Evolutionary conservation across 2,888 invertebrate species (phyloP).

Genomic region (Caenorhabditis sinica): DNA sequence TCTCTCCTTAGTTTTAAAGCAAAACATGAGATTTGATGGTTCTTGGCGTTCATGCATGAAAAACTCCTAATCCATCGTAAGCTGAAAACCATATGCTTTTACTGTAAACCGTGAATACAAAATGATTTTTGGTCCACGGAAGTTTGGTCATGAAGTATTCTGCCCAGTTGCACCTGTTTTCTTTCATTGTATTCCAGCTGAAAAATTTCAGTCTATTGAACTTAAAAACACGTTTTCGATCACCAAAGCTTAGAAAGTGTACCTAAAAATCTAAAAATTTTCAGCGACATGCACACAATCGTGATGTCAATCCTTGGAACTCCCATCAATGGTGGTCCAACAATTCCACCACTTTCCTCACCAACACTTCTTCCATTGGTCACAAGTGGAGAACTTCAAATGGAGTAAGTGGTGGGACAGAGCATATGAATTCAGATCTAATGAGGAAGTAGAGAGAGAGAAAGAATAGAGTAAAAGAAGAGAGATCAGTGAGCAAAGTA

Average conservation of each 20-base stretch:
- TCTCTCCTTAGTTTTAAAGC: too few species aligned
- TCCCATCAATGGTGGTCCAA: conserved; percentile 18
- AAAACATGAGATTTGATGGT: too few species aligned
- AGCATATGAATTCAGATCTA: conserved; percentile 31
- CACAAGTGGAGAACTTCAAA: conserved; percentile 30
- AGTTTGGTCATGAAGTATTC: not conserved
- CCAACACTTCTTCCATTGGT: conserved; percentile 43
- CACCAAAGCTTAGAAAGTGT: not conserved
- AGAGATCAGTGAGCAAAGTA: conserved; percentile 44
- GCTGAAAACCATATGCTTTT: too few species aligned
- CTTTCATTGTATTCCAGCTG: not conserved
- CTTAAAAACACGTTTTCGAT: not conserved
- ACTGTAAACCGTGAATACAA: not conserved
- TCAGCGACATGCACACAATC: conserved; percentile 59
- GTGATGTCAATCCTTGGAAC: conserved; percentile 59
- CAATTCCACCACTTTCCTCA: conserved; percentile 43
- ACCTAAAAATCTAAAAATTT: not conserved
- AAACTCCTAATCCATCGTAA: too few species aligned
- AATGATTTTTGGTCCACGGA: not conserved
- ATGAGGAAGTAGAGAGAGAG: conserved; percentile 44
- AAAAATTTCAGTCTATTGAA: not conserved
- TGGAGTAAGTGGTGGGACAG: conserved; percentile 44
- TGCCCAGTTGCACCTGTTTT: not conserved
- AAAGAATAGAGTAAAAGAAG: conserved; percentile 3
- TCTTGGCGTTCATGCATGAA: too few species aligned